Evolutionary conservation across 2,797 vertebrate species (phyloP).

Genomic region (Malacoraja senta): DNA sequence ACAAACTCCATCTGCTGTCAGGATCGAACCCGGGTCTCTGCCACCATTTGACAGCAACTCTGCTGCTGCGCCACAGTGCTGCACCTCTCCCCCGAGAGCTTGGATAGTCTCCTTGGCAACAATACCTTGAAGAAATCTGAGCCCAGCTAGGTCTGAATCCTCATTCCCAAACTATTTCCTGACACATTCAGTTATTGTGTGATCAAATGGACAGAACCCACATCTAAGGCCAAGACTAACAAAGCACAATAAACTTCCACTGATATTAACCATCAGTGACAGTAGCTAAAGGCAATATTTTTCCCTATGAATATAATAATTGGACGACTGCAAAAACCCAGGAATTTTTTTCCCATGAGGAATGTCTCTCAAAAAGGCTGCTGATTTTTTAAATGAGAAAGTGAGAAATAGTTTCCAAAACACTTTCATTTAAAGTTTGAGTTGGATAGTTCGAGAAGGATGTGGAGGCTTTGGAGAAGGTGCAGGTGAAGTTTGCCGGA

Average conservation of each 20-base stretch:
- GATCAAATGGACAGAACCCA: neutral
- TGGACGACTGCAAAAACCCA: neutral
- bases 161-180: neutral
- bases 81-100: neutral
- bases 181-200: neutral
- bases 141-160: neutral
- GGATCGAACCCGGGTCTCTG: too few relatives aligned
- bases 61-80: too few relatives aligned
- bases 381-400: neutral
- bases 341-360: neutral
- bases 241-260: neutral
- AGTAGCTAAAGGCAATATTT: neutral
- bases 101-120: neutral
- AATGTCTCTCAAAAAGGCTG: neutral
- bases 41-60: too few relatives aligned
- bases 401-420: too few relatives aligned
- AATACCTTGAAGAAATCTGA: neutral
- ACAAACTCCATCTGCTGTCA: too few relatives aligned
- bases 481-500: too few relatives aligned
- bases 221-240: neutral
- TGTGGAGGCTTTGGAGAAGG: too few relatives aligned
- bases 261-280: neutral
- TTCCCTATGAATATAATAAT: neutral
- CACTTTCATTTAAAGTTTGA: neutral
- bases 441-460: neutral